Evolutionary conservation across 1,140 invertebrate genomes (phyloP).

Genomic region (Sitodiplosis mosellana): DNA sequence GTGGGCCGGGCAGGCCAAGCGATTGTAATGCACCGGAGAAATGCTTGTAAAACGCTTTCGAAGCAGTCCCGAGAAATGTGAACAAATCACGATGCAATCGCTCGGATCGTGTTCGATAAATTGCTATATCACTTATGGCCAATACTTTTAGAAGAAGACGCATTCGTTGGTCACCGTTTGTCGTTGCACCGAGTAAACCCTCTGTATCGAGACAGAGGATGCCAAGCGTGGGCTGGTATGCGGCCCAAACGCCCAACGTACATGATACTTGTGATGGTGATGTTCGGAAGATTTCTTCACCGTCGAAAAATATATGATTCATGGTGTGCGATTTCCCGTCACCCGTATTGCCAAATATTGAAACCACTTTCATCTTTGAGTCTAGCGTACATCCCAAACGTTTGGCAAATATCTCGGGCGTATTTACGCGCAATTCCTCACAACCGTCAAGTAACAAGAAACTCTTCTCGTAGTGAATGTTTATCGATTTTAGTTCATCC

Average conservation of each 20-base stretch:
- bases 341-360: conserved; percentile 75
- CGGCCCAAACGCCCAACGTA: conserved; percentile 65
- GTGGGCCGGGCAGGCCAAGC: conserved; percentile 26
- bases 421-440: conserved; percentile 31
- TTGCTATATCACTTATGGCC: conserved; percentile 64
- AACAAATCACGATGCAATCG: conserved; percentile 62
- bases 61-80: conserved; percentile 60
- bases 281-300: conserved; percentile 54
- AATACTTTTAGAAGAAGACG: conserved; percentile 59
- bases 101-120: conserved; percentile 62
- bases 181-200: conserved; percentile 38
- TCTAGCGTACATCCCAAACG: conserved; percentile 27
- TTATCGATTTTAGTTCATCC: conserved; percentile 1
- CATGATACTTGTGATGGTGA: conserved; percentile 52
- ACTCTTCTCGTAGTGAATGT: conserved; percentile 12
- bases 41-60: conserved; percentile 53
- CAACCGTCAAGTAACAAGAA: conserved; percentile 36
- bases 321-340: conserved; percentile 72
- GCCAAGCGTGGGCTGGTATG: conserved; percentile 42
- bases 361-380: conserved; percentile 57
- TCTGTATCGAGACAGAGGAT: conserved; percentile 67
- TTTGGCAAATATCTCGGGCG: conserved; percentile 29
- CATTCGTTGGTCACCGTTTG: conserved; percentile 48
- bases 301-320: conserved; percentile 64
- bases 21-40: conserved; percentile 45